phyloP scores from a whole-genome alignment of 2,797 vertebrate genomes.

The Chlorospingus semifuscus region DNA sequence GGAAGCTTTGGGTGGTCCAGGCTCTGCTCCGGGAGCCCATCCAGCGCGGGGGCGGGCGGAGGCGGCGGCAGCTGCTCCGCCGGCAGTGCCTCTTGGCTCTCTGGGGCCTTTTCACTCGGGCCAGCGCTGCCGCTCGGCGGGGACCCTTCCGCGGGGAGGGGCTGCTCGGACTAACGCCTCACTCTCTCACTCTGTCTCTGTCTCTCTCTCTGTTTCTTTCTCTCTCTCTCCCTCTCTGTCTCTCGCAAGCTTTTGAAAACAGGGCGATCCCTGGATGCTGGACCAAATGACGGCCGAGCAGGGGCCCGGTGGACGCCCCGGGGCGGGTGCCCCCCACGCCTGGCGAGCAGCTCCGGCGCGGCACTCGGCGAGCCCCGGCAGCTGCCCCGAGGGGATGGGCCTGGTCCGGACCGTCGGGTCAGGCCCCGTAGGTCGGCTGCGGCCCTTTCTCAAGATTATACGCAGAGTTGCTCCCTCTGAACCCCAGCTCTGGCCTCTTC shows the following conservation, averaged over 20 bases:
- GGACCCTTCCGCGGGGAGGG: neutral
- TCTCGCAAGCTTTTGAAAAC: conserved; percentile 70
- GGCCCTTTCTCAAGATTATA: conserved; percentile 78
- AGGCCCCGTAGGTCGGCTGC: neutral
- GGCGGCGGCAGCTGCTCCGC: conserved; percentile 1
- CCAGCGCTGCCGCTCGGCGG: neutral
- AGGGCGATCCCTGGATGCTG: conserved; percentile 68
- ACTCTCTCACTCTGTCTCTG: neutral
- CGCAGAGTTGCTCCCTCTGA: conserved; percentile 75
- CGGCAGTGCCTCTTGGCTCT: neutral
- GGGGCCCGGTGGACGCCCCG: neutral
- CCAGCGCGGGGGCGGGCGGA: neutral
- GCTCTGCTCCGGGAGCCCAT: neutral
- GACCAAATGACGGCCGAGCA: conserved; percentile 28
- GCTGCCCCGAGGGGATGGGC: conserved; percentile 16
- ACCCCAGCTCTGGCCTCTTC: conserved; percentile 75
- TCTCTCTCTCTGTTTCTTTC: neutral
- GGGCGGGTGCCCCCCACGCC: neutral
- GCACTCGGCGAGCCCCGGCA: neutral
- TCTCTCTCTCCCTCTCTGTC: neutral
- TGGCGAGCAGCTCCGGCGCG: conserved; percentile 31
- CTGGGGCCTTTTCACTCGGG: rapidly evolving
- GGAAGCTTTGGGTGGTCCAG: neutral
- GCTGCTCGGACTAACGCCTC: neutral
- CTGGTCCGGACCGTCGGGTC: neutral